Conservation (phyloP, 2,797 vertebrate species). For the Crossoptilon crossoptilon region DNA sequence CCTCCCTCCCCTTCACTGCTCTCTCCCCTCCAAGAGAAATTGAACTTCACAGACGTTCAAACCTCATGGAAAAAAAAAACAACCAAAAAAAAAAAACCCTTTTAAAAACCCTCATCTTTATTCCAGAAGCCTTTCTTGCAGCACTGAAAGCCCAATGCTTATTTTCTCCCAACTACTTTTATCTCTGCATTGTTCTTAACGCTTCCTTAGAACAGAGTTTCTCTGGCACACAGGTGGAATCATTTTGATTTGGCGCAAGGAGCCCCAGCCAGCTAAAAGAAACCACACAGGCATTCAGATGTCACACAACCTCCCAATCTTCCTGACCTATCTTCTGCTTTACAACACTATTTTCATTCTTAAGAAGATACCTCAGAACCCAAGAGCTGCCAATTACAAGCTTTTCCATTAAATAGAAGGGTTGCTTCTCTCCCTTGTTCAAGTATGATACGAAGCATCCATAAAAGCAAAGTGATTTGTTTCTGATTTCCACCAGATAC, state of each 20-base stretch:
- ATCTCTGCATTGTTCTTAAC: background rate
- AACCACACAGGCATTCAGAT: rapidly evolving
- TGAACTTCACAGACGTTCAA: conserved; percentile 29
- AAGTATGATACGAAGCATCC: background rate
- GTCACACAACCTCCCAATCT: background rate
- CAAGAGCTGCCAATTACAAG: background rate
- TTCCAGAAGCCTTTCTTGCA: conserved; percentile 1
- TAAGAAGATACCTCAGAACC: background rate
- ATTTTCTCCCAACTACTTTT: conserved; percentile 10
- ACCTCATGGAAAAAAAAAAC: background rate
- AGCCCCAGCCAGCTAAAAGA: background rate
- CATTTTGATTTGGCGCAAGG: background rate
- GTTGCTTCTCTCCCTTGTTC: background rate
- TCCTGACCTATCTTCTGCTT: background rate
- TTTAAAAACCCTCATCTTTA: background rate
- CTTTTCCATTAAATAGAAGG: background rate
- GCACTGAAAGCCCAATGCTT: background rate
- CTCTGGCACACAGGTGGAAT: background rate
- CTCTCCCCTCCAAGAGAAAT: background rate
- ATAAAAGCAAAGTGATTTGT: background rate
- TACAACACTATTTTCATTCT: background rate
- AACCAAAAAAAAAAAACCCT: background rate
- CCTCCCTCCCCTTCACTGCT: background rate
- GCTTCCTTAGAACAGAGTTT: background rate
- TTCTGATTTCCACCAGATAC: background rate